Percentiles rank a stretch among this genome's conserved stretches.
These are phyloP conservation scores for Crenichthys baileyi DNA, from an alignment of 2,797 vertebrate species.

Conservation along the genomic window DNA sequence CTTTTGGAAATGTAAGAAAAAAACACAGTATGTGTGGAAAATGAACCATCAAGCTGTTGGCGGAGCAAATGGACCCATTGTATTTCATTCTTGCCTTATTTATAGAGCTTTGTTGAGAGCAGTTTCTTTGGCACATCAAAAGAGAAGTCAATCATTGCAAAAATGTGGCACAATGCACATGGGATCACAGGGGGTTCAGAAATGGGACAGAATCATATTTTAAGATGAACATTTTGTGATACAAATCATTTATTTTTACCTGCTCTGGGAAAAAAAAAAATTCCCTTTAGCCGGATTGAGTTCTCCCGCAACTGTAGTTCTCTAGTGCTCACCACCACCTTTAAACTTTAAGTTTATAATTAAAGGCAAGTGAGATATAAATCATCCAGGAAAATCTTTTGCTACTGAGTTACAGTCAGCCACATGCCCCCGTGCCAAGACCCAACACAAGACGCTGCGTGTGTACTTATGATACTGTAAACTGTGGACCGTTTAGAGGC, in stretches of 20 bases:
- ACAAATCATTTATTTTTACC: constrained; percentile 55
- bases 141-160: constrained; percentile 38
- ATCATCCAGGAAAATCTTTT: constrained; percentile 60
- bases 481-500: constrained; percentile 67
- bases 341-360: constrained; percentile 53
- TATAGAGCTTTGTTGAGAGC: constrained; percentile 48
- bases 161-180: constrained; percentile 37
- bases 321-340: constrained; percentile 1
- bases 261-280: constrained; percentile 37
- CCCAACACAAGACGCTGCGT: constrained; percentile 59
- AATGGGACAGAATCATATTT: constrained; percentile 68
- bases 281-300: constrained; percentile 34
- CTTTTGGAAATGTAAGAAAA: constrained; percentile 25
- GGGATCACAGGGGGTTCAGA: constrained; percentile 57
- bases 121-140: constrained; percentile 56
- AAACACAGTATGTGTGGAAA: constrained; percentile 30
- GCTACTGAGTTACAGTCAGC: constrained; percentile 68
- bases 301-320: constrained; percentile 24
- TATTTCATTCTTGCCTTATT: constrained; percentile 40
- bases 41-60: constrained; percentile 35
- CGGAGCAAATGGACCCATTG: constrained; percentile 26
- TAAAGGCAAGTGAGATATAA: constrained; percentile 61
- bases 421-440: constrained; percentile 50
- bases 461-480: constrained; percentile 74
- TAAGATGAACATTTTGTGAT: constrained; percentile 43